phyloP scores from a whole-genome alignment of 2,797 vertebrate species.

The Gymnopithys bicolor region DNA sequence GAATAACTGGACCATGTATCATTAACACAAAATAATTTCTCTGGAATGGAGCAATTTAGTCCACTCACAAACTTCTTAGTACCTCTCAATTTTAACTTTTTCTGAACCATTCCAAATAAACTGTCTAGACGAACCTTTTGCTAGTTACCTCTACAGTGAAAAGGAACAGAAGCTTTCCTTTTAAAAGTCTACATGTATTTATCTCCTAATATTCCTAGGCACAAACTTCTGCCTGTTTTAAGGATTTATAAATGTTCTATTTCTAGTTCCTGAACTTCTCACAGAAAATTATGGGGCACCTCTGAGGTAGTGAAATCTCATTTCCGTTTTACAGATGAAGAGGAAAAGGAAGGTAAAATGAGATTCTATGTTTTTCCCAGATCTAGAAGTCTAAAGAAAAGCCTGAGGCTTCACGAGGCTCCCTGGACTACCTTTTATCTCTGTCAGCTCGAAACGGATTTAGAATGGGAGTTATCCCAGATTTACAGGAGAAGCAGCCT shows the following conservation, averaged over 20 bases:
- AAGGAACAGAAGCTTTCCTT: neutral
- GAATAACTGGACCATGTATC: neutral
- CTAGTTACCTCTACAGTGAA: neutral
- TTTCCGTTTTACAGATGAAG: neutral
- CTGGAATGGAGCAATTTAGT: neutral
- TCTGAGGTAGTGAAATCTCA: neutral
- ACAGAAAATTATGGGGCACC: neutral
- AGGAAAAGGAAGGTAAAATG: neutral
- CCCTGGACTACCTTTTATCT: slow-evolving; percentile 18
- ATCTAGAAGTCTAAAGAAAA: neutral
- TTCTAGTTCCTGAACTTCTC: neutral
- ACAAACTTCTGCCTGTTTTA: neutral
- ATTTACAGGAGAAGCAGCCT: slow-evolving; percentile 25
- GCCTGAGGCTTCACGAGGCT: neutral
- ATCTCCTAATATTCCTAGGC: neutral
- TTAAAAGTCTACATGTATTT: neutral
- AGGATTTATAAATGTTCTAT: neutral
- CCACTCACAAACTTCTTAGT: neutral
- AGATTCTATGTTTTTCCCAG: slow-evolving; percentile 7
- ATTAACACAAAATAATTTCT: neutral
- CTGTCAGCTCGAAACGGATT: slow-evolving; percentile 27
- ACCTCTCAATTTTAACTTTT: neutral
- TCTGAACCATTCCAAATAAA: neutral
- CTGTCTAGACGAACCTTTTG: neutral
- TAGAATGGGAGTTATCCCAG: slow-evolving; percentile 14